Conservation (phyloP, 1,140 invertebrate species). For the Drosophila truncata region DNA sequence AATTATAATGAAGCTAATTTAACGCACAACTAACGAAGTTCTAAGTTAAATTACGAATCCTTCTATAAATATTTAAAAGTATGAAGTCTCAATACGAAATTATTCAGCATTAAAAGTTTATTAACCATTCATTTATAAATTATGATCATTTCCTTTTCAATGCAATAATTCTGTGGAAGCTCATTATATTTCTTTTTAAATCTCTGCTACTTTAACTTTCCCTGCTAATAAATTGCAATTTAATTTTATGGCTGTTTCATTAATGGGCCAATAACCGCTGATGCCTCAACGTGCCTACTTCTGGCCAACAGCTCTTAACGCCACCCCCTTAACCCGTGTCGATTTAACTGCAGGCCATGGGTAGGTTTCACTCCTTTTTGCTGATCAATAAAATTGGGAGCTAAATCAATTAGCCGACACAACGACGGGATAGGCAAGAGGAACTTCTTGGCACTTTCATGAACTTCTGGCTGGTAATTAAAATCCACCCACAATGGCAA, state of each 20-base stretch:
- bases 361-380: conserved; percentile 29
- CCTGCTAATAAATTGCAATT: conserved; percentile 61
- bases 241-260: conserved; percentile 74
- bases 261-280: conserved; percentile 62
- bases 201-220: not conserved
- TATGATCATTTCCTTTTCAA: not conserved
- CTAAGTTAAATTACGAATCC: too few relatives aligned
- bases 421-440: not conserved
- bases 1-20: too few relatives aligned
- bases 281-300: conserved; percentile 49
- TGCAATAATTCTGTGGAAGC: too few relatives aligned
- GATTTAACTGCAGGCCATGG: conserved; percentile 19
- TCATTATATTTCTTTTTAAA: conserved; percentile 22
- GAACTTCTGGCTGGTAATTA: conserved; percentile 55
- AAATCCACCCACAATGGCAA: conserved; percentile 55
- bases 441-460: conserved; percentile 59
- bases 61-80: too few relatives aligned
- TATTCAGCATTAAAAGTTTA: too few relatives aligned
- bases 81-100: too few relatives aligned
- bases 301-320: conserved; percentile 13
- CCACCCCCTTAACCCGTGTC: conserved; percentile 5
- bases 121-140: not conserved
- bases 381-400: conserved; percentile 52
- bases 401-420: conserved; percentile 59
- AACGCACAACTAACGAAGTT: too few relatives aligned